A percentile compares a stretch with the other conserved stretches of the same genome.
phyloP scores from a whole-genome alignment of 2,113 vertebrate species.

The Solea solea region DNA sequence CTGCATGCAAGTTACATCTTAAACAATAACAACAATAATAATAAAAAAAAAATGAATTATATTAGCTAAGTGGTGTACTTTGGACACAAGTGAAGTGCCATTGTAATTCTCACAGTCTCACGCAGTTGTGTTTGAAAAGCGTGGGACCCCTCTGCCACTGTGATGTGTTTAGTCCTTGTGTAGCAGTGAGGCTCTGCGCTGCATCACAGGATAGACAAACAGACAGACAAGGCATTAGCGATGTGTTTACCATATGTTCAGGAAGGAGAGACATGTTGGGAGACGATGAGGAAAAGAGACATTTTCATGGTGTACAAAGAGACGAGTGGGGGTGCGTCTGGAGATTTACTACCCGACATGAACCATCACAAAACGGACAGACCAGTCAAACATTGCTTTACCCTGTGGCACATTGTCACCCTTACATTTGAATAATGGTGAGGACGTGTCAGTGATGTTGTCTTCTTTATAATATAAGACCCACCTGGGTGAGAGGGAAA shows the following conservation, averaged over 20 bases:
- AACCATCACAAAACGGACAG: conserved; percentile 41
- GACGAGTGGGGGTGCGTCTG: not conserved
- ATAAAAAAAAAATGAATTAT: conserved; percentile 1
- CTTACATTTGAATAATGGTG: conserved; percentile 16
- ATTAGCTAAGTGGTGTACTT: conserved; percentile 23
- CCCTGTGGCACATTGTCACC: conserved; percentile 23
- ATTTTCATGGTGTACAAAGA: conserved; percentile 44
- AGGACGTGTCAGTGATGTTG: conserved; percentile 9
- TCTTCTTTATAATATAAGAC: conserved; percentile 16
- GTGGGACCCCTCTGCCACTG: conserved; percentile 22
- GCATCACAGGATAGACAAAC: conserved; percentile 60
- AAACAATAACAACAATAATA: not conserved
- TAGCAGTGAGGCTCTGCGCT: conserved; percentile 48
- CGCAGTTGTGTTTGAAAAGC: conserved; percentile 39
- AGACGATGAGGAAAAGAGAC: conserved; percentile 57
- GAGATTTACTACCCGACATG: conserved; percentile 51
- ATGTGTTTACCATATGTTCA: conserved; percentile 74
- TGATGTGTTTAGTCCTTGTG: conserved; percentile 55
- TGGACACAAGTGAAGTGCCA: conserved; percentile 14
- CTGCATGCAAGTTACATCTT: not conserved
- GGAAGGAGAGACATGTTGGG: conserved; percentile 61
- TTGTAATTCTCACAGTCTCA: conserved; percentile 18
- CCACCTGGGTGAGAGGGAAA: conserved; percentile 22
- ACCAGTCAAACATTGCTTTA: conserved; percentile 22
- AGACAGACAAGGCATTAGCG: conserved; percentile 61